phyloP scores from a whole-genome alignment of 2,888 invertebrate species.

The Fragum sueziense region DNA sequence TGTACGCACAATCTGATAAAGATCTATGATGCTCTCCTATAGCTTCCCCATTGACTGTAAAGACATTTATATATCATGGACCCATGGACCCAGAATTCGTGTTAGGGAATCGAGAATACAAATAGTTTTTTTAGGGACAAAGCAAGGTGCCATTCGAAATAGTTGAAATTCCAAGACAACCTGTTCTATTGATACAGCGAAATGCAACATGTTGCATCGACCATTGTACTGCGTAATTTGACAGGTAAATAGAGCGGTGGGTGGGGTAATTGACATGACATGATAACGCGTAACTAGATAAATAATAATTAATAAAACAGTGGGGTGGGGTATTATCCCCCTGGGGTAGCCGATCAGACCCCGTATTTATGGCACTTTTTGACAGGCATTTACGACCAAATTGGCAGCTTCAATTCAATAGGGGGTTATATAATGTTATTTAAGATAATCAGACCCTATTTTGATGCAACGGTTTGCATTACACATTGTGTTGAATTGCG shows the following conservation, averaged over 20 bases:
- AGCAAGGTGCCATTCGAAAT: no score
- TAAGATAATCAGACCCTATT: neutral
- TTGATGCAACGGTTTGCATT: slow-evolving; percentile 5
- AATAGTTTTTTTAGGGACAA: no score
- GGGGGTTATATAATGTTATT: neutral
- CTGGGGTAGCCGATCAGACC: slow-evolving; percentile 9
- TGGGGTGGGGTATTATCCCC: slow-evolving; percentile 1
- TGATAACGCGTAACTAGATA: slow-evolving; percentile 9
- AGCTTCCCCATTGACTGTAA: no score
- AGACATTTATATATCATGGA: no score
- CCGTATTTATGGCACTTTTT: slow-evolving; percentile 21
- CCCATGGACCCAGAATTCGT: no score
- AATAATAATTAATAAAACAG: slow-evolving; percentile 28
- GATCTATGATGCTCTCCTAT: no score
- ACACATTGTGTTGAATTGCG: neutral
- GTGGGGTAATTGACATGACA: slow-evolving; percentile 19
- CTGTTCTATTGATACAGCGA: no score
- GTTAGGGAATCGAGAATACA: no score
- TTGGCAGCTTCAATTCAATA: slow-evolving; percentile 6
- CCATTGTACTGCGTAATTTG: neutral
- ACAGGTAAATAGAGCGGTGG: slow-evolving; percentile 6
- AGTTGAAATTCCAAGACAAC: no score
- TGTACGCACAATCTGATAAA: no score
- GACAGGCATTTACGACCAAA: slow-evolving; percentile 19
- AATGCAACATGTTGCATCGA: no score